Evolutionary conservation across 1,140 invertebrate species (phyloP).

Genomic region (Sitobion miscanthi): DNA sequence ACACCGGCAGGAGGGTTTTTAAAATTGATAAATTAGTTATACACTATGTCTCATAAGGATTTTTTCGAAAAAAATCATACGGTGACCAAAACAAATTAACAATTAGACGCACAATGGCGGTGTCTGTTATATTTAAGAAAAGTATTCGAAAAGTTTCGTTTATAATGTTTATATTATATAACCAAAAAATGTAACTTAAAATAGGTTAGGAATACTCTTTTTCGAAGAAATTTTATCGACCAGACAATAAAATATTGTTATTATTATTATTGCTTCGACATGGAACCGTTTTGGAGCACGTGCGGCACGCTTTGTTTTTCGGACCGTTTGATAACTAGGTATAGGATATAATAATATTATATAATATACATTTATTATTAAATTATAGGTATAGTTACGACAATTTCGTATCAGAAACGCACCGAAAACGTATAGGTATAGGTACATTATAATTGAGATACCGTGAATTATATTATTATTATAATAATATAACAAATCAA

Average conservation of each 20-base stretch:
- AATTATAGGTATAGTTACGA: neutral
- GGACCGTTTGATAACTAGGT: neutral
- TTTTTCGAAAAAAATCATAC: neutral
- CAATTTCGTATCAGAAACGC: neutral
- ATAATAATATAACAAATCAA: neutral
- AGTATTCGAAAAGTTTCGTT: neutral
- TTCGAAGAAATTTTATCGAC: neutral
- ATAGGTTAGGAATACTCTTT: neutral
- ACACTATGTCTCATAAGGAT: neutral
- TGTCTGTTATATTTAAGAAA: neutral
- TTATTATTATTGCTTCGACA: neutral
- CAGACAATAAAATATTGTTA: neutral
- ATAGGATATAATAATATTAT: neutral
- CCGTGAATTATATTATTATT: neutral
- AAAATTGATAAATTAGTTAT: neutral
- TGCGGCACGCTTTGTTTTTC: neutral
- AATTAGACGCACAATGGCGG: neutral
- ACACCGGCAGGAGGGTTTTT: neutral
- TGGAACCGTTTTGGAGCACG: neutral
- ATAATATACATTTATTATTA: neutral
- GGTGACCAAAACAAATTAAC: neutral
- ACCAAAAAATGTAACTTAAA: neutral
- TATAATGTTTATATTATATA: neutral
- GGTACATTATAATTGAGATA: neutral
- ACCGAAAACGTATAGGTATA: neutral